phyloP scores from a whole-genome alignment of 2,888 invertebrate species.

The Dolomedes plantarius region DNA sequence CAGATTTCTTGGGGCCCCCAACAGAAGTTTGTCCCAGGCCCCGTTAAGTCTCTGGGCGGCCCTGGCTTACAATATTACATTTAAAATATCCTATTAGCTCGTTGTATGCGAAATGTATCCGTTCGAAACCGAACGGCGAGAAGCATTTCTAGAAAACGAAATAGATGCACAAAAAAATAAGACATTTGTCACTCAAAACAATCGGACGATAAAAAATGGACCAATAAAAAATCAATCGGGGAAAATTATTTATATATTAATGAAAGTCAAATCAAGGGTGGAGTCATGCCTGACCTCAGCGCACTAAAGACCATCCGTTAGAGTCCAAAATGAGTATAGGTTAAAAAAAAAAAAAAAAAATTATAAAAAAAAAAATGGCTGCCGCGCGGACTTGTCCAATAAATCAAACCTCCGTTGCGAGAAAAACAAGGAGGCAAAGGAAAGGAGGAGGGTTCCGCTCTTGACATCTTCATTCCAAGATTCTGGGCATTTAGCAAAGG shows the following conservation, averaged over 20 bases:
- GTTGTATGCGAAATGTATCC: no score
- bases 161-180: no score
- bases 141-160: no score
- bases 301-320: background rate
- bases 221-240: background rate
- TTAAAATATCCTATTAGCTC: no score
- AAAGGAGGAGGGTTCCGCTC: background rate
- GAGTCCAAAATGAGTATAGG: background rate
- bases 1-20: no score
- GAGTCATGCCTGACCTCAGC: background rate
- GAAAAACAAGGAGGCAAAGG: constrained; percentile 1
- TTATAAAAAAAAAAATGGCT: background rate
- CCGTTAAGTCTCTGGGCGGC: no score
- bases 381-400: background rate
- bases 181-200: no score
- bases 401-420: background rate
- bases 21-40: no score
- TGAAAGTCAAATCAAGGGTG: background rate
- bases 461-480: constrained; percentile 22
- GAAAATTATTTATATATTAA: background rate
- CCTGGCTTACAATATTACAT: no score
- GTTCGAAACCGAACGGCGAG: no score
- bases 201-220: no score
- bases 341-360: background rate
- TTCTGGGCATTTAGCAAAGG: constrained; percentile 20